Percentiles rank a stretch among this genome's conserved stretches.
Evolutionary conservation across 2,888 invertebrate species (phyloP).

Genomic region (Ornithoptera alexandrae): DNA sequence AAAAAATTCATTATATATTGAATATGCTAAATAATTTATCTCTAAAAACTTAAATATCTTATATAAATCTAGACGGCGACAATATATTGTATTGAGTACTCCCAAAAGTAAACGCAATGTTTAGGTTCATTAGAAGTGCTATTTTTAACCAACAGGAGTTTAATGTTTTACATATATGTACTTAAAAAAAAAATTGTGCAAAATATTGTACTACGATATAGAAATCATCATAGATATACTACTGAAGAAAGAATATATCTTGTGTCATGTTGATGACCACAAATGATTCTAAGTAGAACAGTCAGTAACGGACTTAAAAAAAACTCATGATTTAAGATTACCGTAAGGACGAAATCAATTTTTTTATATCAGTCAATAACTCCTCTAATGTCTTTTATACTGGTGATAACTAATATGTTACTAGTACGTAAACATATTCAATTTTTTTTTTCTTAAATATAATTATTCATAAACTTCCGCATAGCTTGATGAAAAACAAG

Average conservation of each 20-base stretch:
- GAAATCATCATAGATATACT: too few relatives aligned
- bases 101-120: background rate
- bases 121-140: background rate
- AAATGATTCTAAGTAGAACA: too few relatives aligned
- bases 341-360: too few relatives aligned
- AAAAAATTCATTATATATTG: background rate
- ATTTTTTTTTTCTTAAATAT: background rate
- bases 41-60: too few relatives aligned
- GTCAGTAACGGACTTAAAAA: too few relatives aligned
- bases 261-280: too few relatives aligned
- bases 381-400: background rate
- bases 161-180: background rate
- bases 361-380: background rate
- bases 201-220: too few relatives aligned
- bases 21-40: background rate
- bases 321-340: too few relatives aligned
- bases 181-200: too few relatives aligned
- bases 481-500: slow-evolving; percentile 16
- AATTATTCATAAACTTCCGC: slow-evolving; percentile 19
- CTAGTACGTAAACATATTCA: background rate
- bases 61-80: too few relatives aligned
- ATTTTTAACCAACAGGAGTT: background rate
- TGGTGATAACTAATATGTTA: background rate
- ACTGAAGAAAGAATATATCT: too few relatives aligned
- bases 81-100: too few relatives aligned